Percentiles rank a stretch among this genome's conserved stretches.
Conservation (phyloP, 2,888 invertebrate species). For the Malacosoma neustria region DNA sequence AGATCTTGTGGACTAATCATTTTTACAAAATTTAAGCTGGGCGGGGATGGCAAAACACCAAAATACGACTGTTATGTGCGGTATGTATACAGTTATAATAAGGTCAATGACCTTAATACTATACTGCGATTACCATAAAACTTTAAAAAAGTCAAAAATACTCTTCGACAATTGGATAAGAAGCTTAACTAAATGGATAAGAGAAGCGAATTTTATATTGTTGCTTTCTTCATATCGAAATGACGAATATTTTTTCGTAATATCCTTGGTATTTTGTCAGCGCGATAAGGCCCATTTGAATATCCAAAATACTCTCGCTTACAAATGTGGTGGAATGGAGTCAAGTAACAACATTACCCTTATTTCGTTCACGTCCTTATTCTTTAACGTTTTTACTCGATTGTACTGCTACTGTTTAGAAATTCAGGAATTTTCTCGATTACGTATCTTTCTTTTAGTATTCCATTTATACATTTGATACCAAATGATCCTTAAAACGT, state of each 20-base stretch:
- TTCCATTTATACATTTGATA: too few relatives aligned
- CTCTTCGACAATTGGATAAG: too few relatives aligned
- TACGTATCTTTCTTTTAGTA: too few relatives aligned
- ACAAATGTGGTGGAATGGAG: conserved; percentile 2
- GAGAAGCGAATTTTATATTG: conserved; percentile 4
- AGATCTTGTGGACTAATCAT: too few relatives aligned
- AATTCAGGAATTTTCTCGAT: neutral
- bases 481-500: conserved; percentile 2
- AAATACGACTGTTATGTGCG: too few relatives aligned
- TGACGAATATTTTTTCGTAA: conserved; percentile 4
- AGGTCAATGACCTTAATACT: too few relatives aligned
- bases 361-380: conserved; percentile 6
- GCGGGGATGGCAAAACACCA: too few relatives aligned
- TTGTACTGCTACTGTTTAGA: neutral
- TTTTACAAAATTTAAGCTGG: too few relatives aligned
- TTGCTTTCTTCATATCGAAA: conserved; percentile 1
- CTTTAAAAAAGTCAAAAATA: too few relatives aligned
- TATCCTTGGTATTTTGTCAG: conserved; percentile 5
- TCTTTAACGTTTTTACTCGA: conserved; percentile 4
- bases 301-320: conserved; percentile 3
- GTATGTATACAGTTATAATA: too few relatives aligned
- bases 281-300: conserved; percentile 5
- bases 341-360: conserved; percentile 6
- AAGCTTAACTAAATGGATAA: neutral
- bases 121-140: too few relatives aligned